Percentiles rank a stretch among this genome's conserved stretches.
These are phyloP conservation scores for Coboldia fuscipes DNA, from an alignment of 1,140 invertebrate species.

Conservation along the genomic window DNA sequence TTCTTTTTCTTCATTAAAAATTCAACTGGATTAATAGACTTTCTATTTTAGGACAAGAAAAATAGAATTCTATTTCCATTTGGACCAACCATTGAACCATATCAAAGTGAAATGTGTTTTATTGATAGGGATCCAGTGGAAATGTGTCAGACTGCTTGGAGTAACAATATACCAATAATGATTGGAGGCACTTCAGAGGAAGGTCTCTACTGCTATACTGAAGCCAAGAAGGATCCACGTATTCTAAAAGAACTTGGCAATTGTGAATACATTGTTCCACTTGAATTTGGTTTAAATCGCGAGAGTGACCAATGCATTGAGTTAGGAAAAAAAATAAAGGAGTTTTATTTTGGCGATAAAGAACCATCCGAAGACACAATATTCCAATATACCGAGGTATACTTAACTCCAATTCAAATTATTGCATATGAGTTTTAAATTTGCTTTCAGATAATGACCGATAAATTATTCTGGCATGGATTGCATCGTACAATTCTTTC, in stretches of 20 bases:
- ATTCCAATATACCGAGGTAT: no score
- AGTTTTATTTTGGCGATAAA: no score
- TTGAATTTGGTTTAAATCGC: conserved; percentile 16
- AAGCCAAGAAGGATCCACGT: conserved; percentile 16
- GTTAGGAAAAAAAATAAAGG: no score
- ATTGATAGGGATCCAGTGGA: conserved; percentile 16
- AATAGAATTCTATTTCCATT: conserved; percentile 17
- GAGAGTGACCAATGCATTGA: conserved; percentile 15
- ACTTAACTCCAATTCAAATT: no score
- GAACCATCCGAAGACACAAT: no score
- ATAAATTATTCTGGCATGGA: conserved; percentile 21
- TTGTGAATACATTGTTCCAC: conserved; percentile 15
- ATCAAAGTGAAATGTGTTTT: conserved; percentile 13
- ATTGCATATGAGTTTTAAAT: no score
- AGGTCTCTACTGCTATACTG: conserved; percentile 12
- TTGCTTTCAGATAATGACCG: conserved; percentile 13
- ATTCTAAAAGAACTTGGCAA: conserved; percentile 16
- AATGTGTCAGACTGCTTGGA: conserved; percentile 19
- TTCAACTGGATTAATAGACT: no score
- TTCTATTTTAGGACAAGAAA: conserved; percentile 14
- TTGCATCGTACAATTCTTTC: conserved; percentile 16
- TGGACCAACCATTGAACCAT: conserved; percentile 21
- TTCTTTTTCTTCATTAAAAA: no score
- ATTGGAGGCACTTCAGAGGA: conserved; percentile 20
- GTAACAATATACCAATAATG: conserved; percentile 21